These are phyloP conservation scores for Leucoma salicis DNA, from an alignment of 2,888 invertebrate species.

Conservation along the genomic window DNA sequence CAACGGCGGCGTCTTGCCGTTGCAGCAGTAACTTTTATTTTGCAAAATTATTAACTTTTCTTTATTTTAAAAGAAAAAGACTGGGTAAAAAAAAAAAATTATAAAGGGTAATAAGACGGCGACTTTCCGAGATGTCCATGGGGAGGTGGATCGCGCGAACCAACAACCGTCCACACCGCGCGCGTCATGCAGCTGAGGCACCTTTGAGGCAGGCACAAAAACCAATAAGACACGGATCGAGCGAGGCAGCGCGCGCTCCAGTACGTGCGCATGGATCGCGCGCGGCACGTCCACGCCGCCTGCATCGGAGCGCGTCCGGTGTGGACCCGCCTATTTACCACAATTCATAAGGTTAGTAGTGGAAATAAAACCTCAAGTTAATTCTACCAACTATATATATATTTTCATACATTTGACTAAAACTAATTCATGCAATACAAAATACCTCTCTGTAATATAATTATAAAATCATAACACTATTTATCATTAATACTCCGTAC, in stretches of 20 bases:
- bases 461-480: constrained; percentile 38
- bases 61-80: too few relatives aligned
- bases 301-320: too few relatives aligned
- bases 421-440: constrained; percentile 43
- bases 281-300: too few relatives aligned
- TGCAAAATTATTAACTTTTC: too few relatives aligned
- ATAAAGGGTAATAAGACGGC: constrained; percentile 1
- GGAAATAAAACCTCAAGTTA: background rate
- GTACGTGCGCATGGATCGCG: too few relatives aligned
- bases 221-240: constrained; percentile 12
- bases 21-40: constrained; percentile 13
- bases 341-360: too few relatives aligned
- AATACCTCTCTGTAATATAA: constrained; percentile 24
- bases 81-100: too few relatives aligned
- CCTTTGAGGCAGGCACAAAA: constrained; percentile 14
- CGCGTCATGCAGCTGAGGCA: constrained; percentile 10
- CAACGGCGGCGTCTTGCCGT: too few relatives aligned
- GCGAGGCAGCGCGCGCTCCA: constrained; percentile 8
- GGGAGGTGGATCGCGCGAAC: constrained; percentile 16
- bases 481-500: constrained; percentile 55
- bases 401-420: constrained; percentile 29
- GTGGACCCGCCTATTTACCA: too few relatives aligned
- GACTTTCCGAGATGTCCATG: constrained; percentile 19
- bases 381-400: constrained; percentile 29
- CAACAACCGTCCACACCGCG: constrained; percentile 21